Evolutionary conservation across 2,797 vertebrate species (phyloP), one percentile per base, ranked within the genome.

Genomic region (Arvicola amphibius): DNA sequence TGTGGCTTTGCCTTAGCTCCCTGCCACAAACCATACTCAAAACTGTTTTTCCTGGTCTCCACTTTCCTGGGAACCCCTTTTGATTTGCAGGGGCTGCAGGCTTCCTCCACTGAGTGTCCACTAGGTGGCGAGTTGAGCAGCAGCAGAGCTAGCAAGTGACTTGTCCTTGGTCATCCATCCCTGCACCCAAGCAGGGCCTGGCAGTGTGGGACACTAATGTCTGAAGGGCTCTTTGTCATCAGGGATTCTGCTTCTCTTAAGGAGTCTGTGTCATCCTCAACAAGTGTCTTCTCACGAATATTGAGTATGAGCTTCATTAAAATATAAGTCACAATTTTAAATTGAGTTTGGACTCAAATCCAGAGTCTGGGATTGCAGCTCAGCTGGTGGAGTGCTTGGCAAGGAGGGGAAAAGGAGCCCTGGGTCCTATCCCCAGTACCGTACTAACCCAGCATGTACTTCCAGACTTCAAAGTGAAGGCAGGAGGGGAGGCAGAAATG

Each of bases 251-350:
- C 13, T 83, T 43, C 34, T 40, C 59, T 88, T 78, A 32, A 95
- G 27, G 37, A 48, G 85, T 43, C 67, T 8, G 2, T 13, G 27
- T 74, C 5, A 0, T 77, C 91, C 71, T 56, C 0, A 1, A 19
- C 67, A 48, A 92, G 56, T n/a, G 7, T 83, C 94, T 96, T 53
- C 91, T 92, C 89, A 90, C 95, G 76, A 94, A 95, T 96, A 93
- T 96, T 95, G 94, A 94, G 88, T 83, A 92, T 16, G 46, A 73
- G 25, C 63, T 69, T 81, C 87, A 88, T 96, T 93, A 92, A 88
- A 85, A 65, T 93, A 91, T 56, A 46, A 90, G 65, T 77, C 46
- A 17, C 4, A 32, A 34, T 91, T 88, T 96, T 85, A 88, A 69
- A 90, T 91, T 78, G 83, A 92, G 29, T 74, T 46, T 56, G 67